A percentile compares a stretch with the other conserved stretches of the same genome.
These are phyloP conservation scores for Apoda limacodes DNA, from an alignment of 2,888 invertebrate genomes.

Conservation along the genomic window DNA sequence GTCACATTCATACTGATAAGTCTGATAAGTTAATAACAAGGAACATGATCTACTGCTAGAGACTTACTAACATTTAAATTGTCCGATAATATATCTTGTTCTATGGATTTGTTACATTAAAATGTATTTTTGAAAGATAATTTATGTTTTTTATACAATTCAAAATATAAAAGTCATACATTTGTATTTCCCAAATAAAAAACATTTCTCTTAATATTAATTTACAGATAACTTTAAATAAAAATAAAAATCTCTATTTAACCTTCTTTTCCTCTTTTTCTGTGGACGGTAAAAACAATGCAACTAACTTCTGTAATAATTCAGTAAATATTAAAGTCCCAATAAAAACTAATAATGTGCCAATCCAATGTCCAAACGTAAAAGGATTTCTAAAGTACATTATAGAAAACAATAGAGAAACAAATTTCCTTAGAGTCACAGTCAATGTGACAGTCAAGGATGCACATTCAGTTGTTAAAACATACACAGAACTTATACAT, in stretches of 20 bases:
- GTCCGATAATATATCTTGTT: too few species aligned
- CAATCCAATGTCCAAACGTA: slow-evolving; percentile 90
- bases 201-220: slow-evolving; percentile 5
- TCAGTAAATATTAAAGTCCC: slow-evolving; percentile 96
- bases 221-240: slow-evolving; percentile 3
- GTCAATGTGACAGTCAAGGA: slow-evolving; percentile 96
- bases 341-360: slow-evolving; percentile 88
- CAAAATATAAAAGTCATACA: too few species aligned
- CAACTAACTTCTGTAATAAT: slow-evolving; percentile 66
- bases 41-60: too few species aligned
- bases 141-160: too few species aligned
- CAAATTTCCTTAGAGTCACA: slow-evolving; percentile 94
- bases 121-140: too few species aligned
- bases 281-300: slow-evolving; percentile 35
- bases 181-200: too few species aligned
- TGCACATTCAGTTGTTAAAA: slow-evolving; percentile 92
- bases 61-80: too few species aligned
- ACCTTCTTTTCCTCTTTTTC: slow-evolving; percentile 38
- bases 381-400: slow-evolving; percentile 95
- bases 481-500: slow-evolving; percentile 95
- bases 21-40: too few species aligned
- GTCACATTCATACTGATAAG: too few species aligned
- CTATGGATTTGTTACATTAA: too few species aligned
- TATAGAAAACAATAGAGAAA: slow-evolving; percentile 95
- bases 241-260: slow-evolving; percentile 27